Conservation (phyloP, 2,888 invertebrate genomes). For the Phaonia tiefii region DNA sequence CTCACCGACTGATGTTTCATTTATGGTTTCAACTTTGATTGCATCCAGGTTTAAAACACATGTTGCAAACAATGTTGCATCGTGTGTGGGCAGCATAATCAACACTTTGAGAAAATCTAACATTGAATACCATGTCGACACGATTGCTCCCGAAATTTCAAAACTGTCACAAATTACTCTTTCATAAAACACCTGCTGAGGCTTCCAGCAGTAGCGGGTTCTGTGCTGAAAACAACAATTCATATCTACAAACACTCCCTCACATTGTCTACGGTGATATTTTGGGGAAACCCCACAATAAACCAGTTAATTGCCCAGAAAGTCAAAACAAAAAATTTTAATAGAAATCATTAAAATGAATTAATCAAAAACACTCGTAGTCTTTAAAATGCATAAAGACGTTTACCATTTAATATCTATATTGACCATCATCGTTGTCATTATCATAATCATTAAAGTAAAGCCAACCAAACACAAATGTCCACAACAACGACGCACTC, state of each 20-base stretch:
- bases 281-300: not conserved
- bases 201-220: too few relatives aligned
- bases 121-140: too few relatives aligned
- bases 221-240: too few relatives aligned
- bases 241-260: not conserved
- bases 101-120: too few relatives aligned
- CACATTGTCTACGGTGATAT: not conserved
- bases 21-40: too few relatives aligned
- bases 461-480: conserved; percentile 26
- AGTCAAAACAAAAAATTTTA: not conserved
- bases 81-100: too few relatives aligned
- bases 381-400: conserved; percentile 12
- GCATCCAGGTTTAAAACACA: too few relatives aligned
- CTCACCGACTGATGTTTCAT: too few relatives aligned
- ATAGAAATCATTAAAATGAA: conserved; percentile 29
- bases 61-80: too few relatives aligned
- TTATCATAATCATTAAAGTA: conserved; percentile 47
- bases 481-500: not conserved
- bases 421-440: conserved; percentile 42
- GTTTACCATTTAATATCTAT: conserved; percentile 52
- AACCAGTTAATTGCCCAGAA: not conserved
- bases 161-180: too few relatives aligned
- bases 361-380: conserved; percentile 9
- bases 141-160: too few relatives aligned
- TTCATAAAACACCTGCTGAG: too few relatives aligned